These are phyloP conservation scores for Pheosia tremula DNA, from an alignment of 2,888 invertebrate genomes.

Conservation along the genomic window DNA sequence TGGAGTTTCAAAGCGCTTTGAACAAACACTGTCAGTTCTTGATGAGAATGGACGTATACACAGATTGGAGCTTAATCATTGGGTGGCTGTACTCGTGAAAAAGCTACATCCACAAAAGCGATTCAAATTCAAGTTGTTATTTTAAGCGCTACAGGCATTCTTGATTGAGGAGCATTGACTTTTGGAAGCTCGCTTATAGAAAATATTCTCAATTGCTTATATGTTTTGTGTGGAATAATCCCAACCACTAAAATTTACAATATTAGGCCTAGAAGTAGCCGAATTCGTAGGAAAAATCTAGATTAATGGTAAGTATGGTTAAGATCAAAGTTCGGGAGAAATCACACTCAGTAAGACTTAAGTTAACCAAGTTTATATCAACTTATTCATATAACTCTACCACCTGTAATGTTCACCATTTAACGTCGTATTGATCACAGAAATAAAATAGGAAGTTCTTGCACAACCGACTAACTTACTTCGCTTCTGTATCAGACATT, in stretches of 20 bases:
- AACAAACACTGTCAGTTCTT: constrained; percentile 63
- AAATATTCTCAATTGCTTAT: too few species aligned
- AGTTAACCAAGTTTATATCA: too few species aligned
- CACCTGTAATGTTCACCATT: constrained; percentile 21
- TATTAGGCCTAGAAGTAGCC: too few species aligned
- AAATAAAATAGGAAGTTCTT: constrained; percentile 60
- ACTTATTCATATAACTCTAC: constrained; percentile 15
- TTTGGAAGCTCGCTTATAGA: too few species aligned
- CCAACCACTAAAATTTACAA: too few species aligned
- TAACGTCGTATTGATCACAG: constrained; percentile 48
- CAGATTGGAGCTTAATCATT: constrained; percentile 59
- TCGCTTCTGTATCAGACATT: constrained; percentile 46
- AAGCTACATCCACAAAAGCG: constrained; percentile 16
- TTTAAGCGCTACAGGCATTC: too few species aligned
- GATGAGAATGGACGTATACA: constrained; percentile 74
- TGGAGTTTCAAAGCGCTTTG: constrained; percentile 44
- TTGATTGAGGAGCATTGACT: not conserved
- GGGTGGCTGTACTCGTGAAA: constrained; percentile 32
- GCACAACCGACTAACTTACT: constrained; percentile 51
- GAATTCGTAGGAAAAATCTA: too few species aligned
- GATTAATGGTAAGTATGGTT: too few species aligned
- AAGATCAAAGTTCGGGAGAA: too few species aligned
- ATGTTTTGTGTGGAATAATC: too few species aligned
- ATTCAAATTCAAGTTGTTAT: too few species aligned
- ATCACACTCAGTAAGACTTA: too few species aligned